Conservation (phyloP, 2,797 vertebrate species). For the Syndactyla subalaris region DNA sequence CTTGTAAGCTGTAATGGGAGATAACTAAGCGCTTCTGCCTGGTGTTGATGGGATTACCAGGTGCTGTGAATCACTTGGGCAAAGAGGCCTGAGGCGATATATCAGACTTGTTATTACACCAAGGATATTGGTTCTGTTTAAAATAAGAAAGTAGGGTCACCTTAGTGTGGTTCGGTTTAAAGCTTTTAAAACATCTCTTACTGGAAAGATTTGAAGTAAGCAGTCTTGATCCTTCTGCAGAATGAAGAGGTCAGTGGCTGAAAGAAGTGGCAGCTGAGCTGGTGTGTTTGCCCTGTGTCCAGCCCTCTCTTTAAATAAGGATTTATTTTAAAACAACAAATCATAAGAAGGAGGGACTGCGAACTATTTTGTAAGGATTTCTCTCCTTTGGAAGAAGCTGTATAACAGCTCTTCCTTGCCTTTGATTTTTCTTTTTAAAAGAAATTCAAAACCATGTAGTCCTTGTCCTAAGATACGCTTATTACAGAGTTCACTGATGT, state of each 20-base stretch:
- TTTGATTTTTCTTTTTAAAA: slow-evolving; percentile 55
- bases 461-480: slow-evolving; percentile 64
- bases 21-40: background rate
- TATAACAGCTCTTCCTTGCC: background rate
- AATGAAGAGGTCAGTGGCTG: background rate
- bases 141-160: slow-evolving; percentile 16
- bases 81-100: background rate
- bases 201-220: slow-evolving; percentile 16
- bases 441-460: slow-evolving; percentile 51
- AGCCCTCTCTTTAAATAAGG: background rate
- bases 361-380: background rate
- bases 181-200: slow-evolving; percentile 26
- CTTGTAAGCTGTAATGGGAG: slow-evolving; percentile 1
- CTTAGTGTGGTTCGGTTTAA: slow-evolving; percentile 2
- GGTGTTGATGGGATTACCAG: slow-evolving; percentile 10
- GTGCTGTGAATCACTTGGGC: slow-evolving; percentile 2
- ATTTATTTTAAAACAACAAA: background rate
- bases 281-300: background rate
- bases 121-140: background rate
- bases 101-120: slow-evolving; percentile 27
- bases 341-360: background rate
- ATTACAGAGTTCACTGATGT: slow-evolving; percentile 55
- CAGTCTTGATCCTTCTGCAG: background rate
- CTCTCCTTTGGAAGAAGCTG: background rate
- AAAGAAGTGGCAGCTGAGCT: background rate